These are phyloP conservation scores for Copsychus sechellarum DNA, from an alignment of 2,113 vertebrate species.

Conservation along the genomic window DNA sequence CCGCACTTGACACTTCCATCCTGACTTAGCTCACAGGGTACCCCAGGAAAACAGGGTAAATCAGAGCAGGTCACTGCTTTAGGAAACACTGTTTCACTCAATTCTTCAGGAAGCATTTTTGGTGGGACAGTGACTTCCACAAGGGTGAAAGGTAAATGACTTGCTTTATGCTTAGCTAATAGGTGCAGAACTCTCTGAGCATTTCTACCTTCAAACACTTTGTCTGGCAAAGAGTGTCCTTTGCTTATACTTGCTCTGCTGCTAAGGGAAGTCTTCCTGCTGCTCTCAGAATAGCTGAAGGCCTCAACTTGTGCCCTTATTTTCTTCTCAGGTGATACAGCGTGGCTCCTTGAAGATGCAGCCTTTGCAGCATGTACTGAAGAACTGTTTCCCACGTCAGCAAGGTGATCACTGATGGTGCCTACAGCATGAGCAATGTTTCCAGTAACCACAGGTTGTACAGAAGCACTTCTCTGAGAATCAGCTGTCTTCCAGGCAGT, in stretches of 20 bases:
- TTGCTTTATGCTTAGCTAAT: not conserved
- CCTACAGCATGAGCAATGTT: not conserved
- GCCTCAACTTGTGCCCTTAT: not conserved
- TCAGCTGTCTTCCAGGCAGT: not conserved
- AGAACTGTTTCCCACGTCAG: not conserved
- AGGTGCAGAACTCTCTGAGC: slow-evolving; percentile 8
- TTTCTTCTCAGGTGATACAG: not conserved
- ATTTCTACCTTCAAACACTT: not conserved
- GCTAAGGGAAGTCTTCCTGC: not conserved
- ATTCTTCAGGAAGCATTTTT: not conserved
- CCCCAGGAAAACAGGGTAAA: slow-evolving; percentile 82
- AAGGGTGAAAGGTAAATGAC: not conserved
- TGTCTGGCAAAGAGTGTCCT: not conserved
- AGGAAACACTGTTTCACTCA: not conserved
- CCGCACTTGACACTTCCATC: slow-evolving; percentile 76
- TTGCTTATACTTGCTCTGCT: not conserved
- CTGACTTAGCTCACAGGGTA: slow-evolving; percentile 74
- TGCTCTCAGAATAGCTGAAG: not conserved
- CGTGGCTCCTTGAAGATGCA: not conserved
- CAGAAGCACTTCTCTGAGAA: not conserved
- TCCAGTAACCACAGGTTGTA: not conserved
- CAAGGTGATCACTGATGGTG: not conserved
- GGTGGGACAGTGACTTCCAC: slow-evolving; percentile 1
- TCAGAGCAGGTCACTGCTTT: slow-evolving; percentile 69
- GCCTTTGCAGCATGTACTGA: not conserved